phyloP scores from a whole-genome alignment of 2,888 invertebrate genomes.

The Electrophaes corylata region DNA sequence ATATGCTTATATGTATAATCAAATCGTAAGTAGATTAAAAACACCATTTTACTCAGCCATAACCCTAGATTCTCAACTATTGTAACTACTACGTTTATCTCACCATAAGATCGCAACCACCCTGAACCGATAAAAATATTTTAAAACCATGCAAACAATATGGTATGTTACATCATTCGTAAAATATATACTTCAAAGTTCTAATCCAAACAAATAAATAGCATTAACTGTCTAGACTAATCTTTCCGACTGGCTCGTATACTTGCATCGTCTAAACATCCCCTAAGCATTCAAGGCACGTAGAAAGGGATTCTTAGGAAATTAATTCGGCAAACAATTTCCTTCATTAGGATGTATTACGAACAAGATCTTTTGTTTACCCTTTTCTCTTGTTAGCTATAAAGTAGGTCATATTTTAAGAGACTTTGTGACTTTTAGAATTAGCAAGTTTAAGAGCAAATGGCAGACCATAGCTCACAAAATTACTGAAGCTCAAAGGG shows the following conservation, averaged over 20 bases:
- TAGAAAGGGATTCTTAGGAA: conserved; percentile 40
- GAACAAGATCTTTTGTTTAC: conserved; percentile 35
- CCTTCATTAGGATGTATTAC: conserved; percentile 40
- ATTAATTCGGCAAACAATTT: conserved; percentile 42
- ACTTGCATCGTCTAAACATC: conserved; percentile 7
- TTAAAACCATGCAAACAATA: too few species aligned
- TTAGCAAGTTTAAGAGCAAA: neutral
- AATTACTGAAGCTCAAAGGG: too few species aligned
- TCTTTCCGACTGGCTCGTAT: neutral
- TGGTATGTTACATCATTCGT: too few species aligned
- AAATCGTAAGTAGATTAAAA: too few species aligned
- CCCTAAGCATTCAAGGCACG: conserved; percentile 37
- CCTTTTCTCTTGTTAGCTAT: conserved; percentile 13
- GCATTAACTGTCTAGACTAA: neutral
- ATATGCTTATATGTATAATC: too few species aligned
- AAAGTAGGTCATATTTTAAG: conserved; percentile 22
- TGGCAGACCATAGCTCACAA: neutral
- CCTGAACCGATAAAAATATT: too few species aligned
- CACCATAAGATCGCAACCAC: too few species aligned
- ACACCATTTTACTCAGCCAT: too few species aligned
- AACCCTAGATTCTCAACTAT: too few species aligned
- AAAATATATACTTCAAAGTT: too few species aligned
- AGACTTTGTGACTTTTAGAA: conserved; percentile 4
- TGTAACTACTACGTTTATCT: too few species aligned
- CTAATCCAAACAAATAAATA: neutral